Percentiles rank a stretch among this genome's conserved stretches.
phyloP scores from a whole-genome alignment of 1,140 invertebrate genomes.

The Carposina sasakii region DNA sequence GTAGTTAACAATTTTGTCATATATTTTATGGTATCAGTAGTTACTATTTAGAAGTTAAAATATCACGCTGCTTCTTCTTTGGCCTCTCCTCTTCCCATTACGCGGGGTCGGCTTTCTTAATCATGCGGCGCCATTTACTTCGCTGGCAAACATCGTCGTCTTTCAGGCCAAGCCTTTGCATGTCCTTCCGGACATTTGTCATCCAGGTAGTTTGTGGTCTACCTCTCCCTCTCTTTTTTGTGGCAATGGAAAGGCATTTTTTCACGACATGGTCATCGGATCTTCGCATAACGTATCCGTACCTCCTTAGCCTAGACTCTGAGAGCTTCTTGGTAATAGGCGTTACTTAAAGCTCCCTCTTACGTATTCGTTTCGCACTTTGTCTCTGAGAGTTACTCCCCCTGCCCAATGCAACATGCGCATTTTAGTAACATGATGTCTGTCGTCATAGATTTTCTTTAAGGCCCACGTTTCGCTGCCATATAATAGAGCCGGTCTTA shows the following conservation, averaged over 20 bases:
- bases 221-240: background rate
- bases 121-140: background rate
- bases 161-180: background rate
- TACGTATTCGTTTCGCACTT: constrained; percentile 6
- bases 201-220: constrained; percentile 1
- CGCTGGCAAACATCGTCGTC: background rate
- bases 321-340: background rate
- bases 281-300: constrained; percentile 1
- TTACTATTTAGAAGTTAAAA: too few species aligned
- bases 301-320: constrained; percentile 2
- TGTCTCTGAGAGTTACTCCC: constrained; percentile 3
- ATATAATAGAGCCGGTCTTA: constrained; percentile 4
- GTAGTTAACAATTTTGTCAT: too few species aligned
- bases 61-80: too few species aligned
- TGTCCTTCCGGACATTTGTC: background rate
- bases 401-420: constrained; percentile 5
- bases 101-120: constrained; percentile 8
- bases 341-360: constrained; percentile 5
- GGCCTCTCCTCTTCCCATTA: constrained; percentile 6
- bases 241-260: background rate
- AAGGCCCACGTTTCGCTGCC: background rate
- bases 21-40: too few species aligned
- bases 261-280: background rate
- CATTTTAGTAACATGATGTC: constrained; percentile 4
- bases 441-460: background rate